Percentiles rank a stretch among this genome's conserved stretches.
These are phyloP conservation scores for Hestina assimilis DNA, from an alignment of 1,140 invertebrate genomes.

Conservation along the genomic window DNA sequence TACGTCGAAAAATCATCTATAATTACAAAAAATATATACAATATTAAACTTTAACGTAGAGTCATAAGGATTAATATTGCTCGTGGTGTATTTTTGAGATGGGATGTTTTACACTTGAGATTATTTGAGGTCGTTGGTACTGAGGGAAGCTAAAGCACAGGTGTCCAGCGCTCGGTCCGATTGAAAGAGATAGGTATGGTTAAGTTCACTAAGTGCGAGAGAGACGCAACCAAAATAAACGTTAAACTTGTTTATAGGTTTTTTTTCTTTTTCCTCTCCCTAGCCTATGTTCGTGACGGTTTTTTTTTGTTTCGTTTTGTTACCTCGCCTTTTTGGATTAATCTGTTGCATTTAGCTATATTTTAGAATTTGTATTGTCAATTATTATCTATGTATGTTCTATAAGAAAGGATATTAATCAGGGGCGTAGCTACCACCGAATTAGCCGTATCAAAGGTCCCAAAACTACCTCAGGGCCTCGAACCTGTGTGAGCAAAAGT, in stretches of 20 bases:
- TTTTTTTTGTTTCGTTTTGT: slow-evolving; percentile 74
- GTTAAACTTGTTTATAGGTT: slow-evolving; percentile 73
- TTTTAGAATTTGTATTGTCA: slow-evolving; percentile 52
- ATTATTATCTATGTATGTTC: not conserved
- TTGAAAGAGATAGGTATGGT: slow-evolving; percentile 46
- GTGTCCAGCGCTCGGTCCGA: slow-evolving; percentile 73
- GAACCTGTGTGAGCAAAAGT: no score
- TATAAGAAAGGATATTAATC: not conserved
- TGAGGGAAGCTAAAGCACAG: slow-evolving; percentile 78
- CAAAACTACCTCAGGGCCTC: no score
- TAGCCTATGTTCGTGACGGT: slow-evolving; percentile 77
- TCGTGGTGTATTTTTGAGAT: slow-evolving; percentile 26
- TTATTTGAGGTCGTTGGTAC: slow-evolving; percentile 74
- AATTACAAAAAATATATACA: slow-evolving; percentile 34
- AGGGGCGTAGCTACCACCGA: no score
- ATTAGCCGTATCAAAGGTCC: no score
- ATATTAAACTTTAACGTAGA: slow-evolving; percentile 27
- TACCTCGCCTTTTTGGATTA: slow-evolving; percentile 69
- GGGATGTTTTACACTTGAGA: slow-evolving; percentile 41
- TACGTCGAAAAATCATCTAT: slow-evolving; percentile 64
- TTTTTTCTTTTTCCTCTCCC: slow-evolving; percentile 74
- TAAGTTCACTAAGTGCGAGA: slow-evolving; percentile 33
- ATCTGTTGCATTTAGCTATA: slow-evolving; percentile 73
- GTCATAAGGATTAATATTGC: slow-evolving; percentile 32
- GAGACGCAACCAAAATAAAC: slow-evolving; percentile 75